These are phyloP conservation scores for Sesia apiformis DNA, from an alignment of 2,888 invertebrate species.

Conservation along the genomic window DNA sequence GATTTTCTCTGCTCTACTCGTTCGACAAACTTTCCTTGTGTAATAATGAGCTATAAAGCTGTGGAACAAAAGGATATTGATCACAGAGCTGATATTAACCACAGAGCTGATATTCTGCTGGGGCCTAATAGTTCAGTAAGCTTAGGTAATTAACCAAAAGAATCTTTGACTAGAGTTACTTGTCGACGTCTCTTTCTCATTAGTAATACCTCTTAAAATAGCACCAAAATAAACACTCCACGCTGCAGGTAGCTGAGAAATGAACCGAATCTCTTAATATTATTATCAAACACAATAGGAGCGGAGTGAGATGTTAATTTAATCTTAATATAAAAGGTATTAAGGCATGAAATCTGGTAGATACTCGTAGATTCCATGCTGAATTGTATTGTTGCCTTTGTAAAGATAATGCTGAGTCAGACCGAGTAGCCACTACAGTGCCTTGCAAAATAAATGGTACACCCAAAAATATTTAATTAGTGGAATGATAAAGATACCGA, in stretches of 20 bases:
- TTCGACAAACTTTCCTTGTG: no score
- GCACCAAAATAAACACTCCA: slow-evolving; percentile 8
- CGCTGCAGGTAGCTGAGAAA: slow-evolving; percentile 33
- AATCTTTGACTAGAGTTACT: no score
- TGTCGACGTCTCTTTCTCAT: neutral
- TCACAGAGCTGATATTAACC: no score
- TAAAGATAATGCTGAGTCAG: slow-evolving; percentile 15
- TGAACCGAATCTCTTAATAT: slow-evolving; percentile 11
- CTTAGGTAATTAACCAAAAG: no score
- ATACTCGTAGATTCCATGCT: neutral
- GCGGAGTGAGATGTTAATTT: neutral
- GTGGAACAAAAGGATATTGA: no score
- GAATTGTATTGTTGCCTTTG: neutral
- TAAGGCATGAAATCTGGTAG: neutral
- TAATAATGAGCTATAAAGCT: no score
- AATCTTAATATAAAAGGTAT: neutral
- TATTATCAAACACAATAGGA: neutral
- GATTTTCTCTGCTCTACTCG: no score
- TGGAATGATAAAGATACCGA: no score
- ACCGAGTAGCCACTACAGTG: slow-evolving; percentile 15
- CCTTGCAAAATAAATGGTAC: slow-evolving; percentile 3
- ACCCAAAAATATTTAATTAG: neutral
- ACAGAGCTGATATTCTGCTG: no score
- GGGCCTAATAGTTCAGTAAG: no score
- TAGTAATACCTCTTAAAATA: neutral